Evolutionary conservation across 2,797 vertebrate species (phyloP), one percentile per base, ranked within the genome.

Genomic region (Galagoides demidoff): DNA sequence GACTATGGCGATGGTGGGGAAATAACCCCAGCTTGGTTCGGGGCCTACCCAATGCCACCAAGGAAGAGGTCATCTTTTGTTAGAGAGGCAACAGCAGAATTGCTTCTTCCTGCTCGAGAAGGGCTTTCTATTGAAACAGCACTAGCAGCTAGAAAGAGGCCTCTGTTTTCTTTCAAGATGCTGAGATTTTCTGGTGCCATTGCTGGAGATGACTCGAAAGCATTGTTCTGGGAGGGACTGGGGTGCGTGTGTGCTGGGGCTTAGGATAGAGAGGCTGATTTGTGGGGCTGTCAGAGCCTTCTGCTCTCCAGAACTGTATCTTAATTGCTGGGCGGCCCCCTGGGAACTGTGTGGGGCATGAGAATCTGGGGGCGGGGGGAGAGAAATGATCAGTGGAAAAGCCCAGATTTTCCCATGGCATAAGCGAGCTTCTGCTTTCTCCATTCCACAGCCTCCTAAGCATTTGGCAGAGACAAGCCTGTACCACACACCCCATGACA

Each of bases 1-100:
- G 95, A 95, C 95, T 97, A 91, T 76, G 64, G 85, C 20, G n/a
- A 71, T n/a, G 90, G 89, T 94, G 92, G 92, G 87, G 96, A 97
- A 97, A 96, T 85, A 96, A 96, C 97, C 92, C 92, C 95, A 71
- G 92, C 94, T 95, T 96, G 96, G 94, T 94, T 79, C 89, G 27
- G 74, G 76, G 93, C 85, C 55, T 92, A 61, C 89, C 59, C 79
- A 79, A 34, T 1, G 5, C 3, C 6, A 4, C 94, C 39, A 78
- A 95, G 37, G 95, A 88, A 89, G 90, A 96, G 95, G 92, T 94
- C 93, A 97, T 85, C 63, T 83, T 97, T 90, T 96, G 89, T 89
- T 27, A 86, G 4, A 78, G 55, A 63, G 61, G 6, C 34, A 52
- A 27, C 71, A 70, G 82, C 83, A 94, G 77, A 89, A 82, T 2